Percentiles rank a stretch among this genome's conserved stretches.
phyloP scores from a whole-genome alignment of 1,140 invertebrate genomes.

The Steinernema khuongi region DNA sequence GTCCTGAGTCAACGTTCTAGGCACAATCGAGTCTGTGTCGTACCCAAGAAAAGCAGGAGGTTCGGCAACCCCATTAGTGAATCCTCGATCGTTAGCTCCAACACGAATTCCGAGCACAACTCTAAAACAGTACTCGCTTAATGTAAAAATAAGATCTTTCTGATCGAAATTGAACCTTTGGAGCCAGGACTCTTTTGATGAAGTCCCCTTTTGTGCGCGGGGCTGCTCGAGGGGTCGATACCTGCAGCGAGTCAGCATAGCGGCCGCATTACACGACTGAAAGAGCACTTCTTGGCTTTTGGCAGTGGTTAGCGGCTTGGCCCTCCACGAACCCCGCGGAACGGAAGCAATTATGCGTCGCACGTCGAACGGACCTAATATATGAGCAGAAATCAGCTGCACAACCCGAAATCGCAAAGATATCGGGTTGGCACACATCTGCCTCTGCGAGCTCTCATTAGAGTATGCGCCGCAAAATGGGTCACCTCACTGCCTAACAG shows the following conservation, averaged over 20 bases:
- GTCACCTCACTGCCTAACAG: too few relatives aligned
- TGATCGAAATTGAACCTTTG: constrained; percentile 27
- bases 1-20: constrained; percentile 22
- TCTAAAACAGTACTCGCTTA: too few relatives aligned
- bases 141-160: too few relatives aligned
- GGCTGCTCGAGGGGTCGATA: constrained; percentile 13
- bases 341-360: not conserved
- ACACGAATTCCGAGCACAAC: constrained; percentile 25
- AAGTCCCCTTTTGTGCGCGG: not conserved
- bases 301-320: not conserved
- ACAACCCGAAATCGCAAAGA: not conserved
- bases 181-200: not conserved
- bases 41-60: constrained; percentile 27
- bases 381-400: not conserved
- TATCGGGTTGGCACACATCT: not conserved
- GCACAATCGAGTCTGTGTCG: constrained; percentile 21
- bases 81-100: constrained; percentile 30
- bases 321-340: not conserved
- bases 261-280: not conserved
- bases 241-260: constrained; percentile 11
- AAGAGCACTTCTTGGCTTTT: not conserved
- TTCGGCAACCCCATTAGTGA: constrained; percentile 7
- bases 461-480: not conserved
- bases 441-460: not conserved
- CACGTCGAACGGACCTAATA: not conserved